Base-by-base conservation (phyloP, 2,888 invertebrate genomes). In the Metalampra italica region DNA sequence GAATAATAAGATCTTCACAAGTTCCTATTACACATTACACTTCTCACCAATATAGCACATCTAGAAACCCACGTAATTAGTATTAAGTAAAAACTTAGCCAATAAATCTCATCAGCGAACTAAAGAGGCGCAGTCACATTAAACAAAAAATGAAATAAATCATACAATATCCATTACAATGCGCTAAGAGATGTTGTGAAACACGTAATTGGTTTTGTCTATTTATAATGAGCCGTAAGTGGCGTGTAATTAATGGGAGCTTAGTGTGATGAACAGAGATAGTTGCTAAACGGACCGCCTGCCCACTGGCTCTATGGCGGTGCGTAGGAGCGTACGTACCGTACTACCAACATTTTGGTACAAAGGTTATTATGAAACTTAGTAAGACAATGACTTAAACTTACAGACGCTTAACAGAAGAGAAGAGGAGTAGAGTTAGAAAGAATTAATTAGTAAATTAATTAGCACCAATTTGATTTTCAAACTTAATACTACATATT, bases 201-300 rank as follows among this genome's bases (percentile, higher is more conserved):
- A 77, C 62, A 60, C 57, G 64, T 78, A 81, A 81, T 81, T 78
- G 80, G 78, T 78, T 77, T 75, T 73, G 78, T 80, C 82, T 80
- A 77, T 78, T 76, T 77, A 78, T 85, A 86, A 87, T 83, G 79
- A 78, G 79, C 61, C 69, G 72, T 81, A 80, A 82, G 76, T 73
- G 75, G 75, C 65, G 62, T 65, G 72, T 84, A 83, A 87, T 87
- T 84, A 85, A 87, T 87, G 82, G 68, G 67, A 63, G 68, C 63
- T 65, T 45, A 52, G 50, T 51, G 57, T 68, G 71, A 75, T 72
- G 67, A 66, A 62, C 56, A 39, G 61, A 29, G 29, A 42, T 42
- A 42, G 41, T 74, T 77, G 72, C 68, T 66, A 71, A 78, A 70
- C 68, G 68, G 64, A 66, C 66, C 49, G 57, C 69, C 82, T 75